phyloP scores from a whole-genome alignment of 2,888 invertebrate genomes.

The Peribatodes rhomboidaria region DNA sequence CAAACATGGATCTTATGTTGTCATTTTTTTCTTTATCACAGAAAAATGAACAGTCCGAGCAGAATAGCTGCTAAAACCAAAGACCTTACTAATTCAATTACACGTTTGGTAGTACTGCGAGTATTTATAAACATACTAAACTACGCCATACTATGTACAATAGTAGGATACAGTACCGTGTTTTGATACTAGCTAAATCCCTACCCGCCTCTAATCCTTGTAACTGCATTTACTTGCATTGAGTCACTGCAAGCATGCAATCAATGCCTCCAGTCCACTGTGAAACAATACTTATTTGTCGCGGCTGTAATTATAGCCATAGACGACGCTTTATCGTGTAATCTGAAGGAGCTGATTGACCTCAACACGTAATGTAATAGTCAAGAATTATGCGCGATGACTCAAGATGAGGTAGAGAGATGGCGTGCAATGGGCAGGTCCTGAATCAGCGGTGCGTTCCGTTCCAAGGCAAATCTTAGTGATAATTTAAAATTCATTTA shows the following conservation, averaged over 20 bases:
- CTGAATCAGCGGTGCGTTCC: background rate
- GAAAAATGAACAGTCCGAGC: no score
- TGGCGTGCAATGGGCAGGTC: slow-evolving; percentile 11
- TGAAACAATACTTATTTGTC: slow-evolving; percentile 25
- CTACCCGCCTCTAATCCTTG: background rate
- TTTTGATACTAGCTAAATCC: background rate
- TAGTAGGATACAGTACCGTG: background rate
- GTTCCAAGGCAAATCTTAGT: background rate
- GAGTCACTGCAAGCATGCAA: background rate
- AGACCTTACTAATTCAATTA: no score
- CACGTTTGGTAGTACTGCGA: background rate
- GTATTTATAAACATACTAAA: background rate
- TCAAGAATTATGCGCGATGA: slow-evolving; percentile 25
- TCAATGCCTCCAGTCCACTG: slow-evolving; percentile 7
- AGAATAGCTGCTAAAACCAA: no score
- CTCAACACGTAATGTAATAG: slow-evolving; percentile 15
- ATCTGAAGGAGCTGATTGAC: slow-evolving; percentile 17
- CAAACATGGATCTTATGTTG: no score
- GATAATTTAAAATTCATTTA: background rate
- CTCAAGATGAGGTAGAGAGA: background rate
- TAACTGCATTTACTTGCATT: no score
- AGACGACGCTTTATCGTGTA: slow-evolving; percentile 5
- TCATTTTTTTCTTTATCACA: no score
- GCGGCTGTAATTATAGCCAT: slow-evolving; percentile 7
- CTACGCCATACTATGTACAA: background rate